Base-by-base conservation (phyloP, 53 echinoderm and acorn worm genomes). In the Holothuria leucospilota region DNA sequence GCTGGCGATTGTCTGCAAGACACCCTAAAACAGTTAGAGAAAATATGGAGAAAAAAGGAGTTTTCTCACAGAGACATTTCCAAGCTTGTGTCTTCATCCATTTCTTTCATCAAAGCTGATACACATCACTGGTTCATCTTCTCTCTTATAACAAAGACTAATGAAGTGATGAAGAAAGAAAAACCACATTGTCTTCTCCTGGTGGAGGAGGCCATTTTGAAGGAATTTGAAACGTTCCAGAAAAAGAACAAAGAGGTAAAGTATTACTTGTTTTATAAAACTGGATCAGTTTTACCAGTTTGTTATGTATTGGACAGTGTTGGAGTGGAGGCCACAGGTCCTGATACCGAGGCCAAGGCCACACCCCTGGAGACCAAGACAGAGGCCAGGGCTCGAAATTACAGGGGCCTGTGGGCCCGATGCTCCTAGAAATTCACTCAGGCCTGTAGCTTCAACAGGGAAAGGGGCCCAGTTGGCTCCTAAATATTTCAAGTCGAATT, bases 161-260 rank as follows among this genome's bases (percentile, higher is more conserved):
- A 75, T 27, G 6, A 49, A 21, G 41, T 2, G 4, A 27, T 51
- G 12, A 49, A 27, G 21, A 52, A 75, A 49, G 52, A 49, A 26
- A 75, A 75, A 13, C 52, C 51, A 0, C 24, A 27, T 11, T 4
- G 11, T 0, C 9, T 75, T 13, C 24, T 75, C 25, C 75, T 13
- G 41, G 75, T 75, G 25, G 51, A 75, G 20, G 75, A 75, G 23
- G 26, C 75, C 11, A 75, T 75, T 75, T 49, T 75, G 75, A 75
- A 75, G 41, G 51, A 75, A 21, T 42, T 75, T 21, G 51, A 75
- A 52, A 49, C 8, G 6, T 75, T 49, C 2, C 39, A n/a, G 10
- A 49, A 49, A 3, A 49, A 75, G 52, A 20, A 75, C 26, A 52
- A 75, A 75, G 52, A 51, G 75, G 75, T 75, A 52, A 18, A 29